A percentile compares a stretch with the other conserved stretches of the same genome.
Evolutionary conservation across 1,140 invertebrate genomes (phyloP).

Genomic region (Popillia japonica): DNA sequence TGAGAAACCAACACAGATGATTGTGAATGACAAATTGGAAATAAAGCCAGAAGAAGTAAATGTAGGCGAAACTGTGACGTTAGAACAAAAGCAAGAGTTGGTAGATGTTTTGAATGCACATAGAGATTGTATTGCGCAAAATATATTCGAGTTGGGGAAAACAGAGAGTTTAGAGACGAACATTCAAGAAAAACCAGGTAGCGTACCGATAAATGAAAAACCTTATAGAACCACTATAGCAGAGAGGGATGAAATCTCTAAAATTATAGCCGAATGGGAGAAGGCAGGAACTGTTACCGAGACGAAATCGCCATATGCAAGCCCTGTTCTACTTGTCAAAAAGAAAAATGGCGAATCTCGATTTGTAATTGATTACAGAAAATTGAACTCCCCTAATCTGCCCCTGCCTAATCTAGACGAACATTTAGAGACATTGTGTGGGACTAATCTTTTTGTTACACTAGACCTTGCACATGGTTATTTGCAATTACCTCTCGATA

Average conservation of each 20-base stretch:
- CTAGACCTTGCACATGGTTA: constrained; percentile 44
- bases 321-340: constrained; percentile 20
- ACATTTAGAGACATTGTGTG: constrained; percentile 36
- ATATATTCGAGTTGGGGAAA: not conserved
- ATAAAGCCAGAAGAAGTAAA: not conserved
- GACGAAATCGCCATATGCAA: too few species aligned
- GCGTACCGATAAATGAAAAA: too few species aligned
- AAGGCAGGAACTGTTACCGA: constrained; percentile 46
- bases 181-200: too few species aligned
- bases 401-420: constrained; percentile 36
- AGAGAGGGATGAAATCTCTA: too few species aligned
- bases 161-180: not conserved
- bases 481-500: constrained; percentile 48
- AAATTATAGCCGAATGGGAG: too few species aligned
- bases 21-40: not conserved
- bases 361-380: constrained; percentile 8
- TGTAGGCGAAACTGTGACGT: not conserved
- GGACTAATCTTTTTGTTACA: constrained; percentile 44
- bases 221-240: too few species aligned
- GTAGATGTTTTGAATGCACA: not conserved
- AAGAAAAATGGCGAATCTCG: constrained; percentile 33
- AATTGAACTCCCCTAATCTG: too few species aligned
- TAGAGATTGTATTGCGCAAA: not conserved
- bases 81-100: not conserved
- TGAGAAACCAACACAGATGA: not conserved